Evolutionary conservation across 1,140 invertebrate species (phyloP), one percentile per base, ranked within the genome.

Genomic region (Brachionus rubens): DNA sequence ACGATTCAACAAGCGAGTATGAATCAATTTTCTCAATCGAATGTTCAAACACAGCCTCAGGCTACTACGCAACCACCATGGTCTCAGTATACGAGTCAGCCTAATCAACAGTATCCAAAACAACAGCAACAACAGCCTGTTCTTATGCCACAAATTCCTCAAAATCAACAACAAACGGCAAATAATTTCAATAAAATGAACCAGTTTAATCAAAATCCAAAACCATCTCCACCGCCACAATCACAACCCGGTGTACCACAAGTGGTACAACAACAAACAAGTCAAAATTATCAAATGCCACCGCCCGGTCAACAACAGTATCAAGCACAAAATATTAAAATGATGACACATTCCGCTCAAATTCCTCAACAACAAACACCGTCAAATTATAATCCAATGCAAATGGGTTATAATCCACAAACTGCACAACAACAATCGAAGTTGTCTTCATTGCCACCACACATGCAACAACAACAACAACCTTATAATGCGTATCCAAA

Each of bases 101-200:
- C 10, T n/a, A 21, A n/a, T 16, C 46, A n/a, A 3, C n/a, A n/a
- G 46, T 48, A 3, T n/a, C 10, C 16, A n/a, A 10, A 48, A 48
- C n/a, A n/a, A n/a, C n/a, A n/a, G n/a, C n/a, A n/a, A n/a, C n/a
- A 48, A n/a, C n/a, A n/a, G 16, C 16, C 54, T 4, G 30, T 19
- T 36, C 0, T 33, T 33, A 59, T 36, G 10, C 54, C 54, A 2
- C 24, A 28, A 24, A 54, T 54, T 3, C 3, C 9, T 9, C 33
- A 62, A n/a, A 62, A 62, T 40, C 59, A 65, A n/a, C 59, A 65
- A 43, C 26, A 24, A n/a, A n/a, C n/a, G n/a, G n/a, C n/a, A 41
- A 21, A 24, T 5, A 65, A 43, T n/a, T 65, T 65, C 16, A 65
- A 59, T 3, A 28, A 59, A 36, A 59, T 59, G 54, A 59, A 59